Evolutionary conservation across 2,113 vertebrate genomes (phyloP), one percentile per base, ranked within the genome.

Genomic region (Trachemys scripta): DNA sequence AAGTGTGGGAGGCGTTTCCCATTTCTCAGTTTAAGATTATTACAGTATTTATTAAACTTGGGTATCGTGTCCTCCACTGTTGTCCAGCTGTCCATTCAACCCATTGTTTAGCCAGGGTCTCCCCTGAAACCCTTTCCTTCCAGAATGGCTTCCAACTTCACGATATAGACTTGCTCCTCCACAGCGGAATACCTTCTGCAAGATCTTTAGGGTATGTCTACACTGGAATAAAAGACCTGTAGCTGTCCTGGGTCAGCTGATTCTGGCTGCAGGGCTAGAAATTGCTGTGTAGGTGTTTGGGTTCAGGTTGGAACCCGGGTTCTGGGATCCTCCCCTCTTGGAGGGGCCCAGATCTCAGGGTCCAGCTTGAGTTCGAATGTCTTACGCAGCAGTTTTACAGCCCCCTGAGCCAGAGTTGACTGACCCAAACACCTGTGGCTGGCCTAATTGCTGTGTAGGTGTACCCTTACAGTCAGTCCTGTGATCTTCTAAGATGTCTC

Each of bases 31-130:
- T 75, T 75, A 72, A 72, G 19, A 17, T 72, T 9, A 72, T 38
- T 72, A 72, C 29, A 4, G 24, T 65, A 19, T 47, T 90, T 6
- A 31, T 29, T 47, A 0, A 2, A 2, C 29, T 19, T 78, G 20
- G 22, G 2, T 87, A 22, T 49, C 47, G 19, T 0, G 2, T 79
- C 92, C 38, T 22, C 90, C 6, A 0, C 13, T 45, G 38, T 45
- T 78, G 84, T 79, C 80, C 9, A 38, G 19, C 35, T 72, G n/a
- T 78, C 51, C n/a, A 45, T 3, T 93, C 54, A 25, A 24, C 90
- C 82, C 6, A 1, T 45, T 76, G 45, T 13, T 25, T 25, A 24
- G 38, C 31, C 84, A 42, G 50, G 29, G 10, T 91, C 72, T 10
- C 53, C 56, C 79, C 49, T 76, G 83, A 80, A 80, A 86, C 38